Conservation (phyloP, 2,888 invertebrate species). For the Hipparchia semele region DNA sequence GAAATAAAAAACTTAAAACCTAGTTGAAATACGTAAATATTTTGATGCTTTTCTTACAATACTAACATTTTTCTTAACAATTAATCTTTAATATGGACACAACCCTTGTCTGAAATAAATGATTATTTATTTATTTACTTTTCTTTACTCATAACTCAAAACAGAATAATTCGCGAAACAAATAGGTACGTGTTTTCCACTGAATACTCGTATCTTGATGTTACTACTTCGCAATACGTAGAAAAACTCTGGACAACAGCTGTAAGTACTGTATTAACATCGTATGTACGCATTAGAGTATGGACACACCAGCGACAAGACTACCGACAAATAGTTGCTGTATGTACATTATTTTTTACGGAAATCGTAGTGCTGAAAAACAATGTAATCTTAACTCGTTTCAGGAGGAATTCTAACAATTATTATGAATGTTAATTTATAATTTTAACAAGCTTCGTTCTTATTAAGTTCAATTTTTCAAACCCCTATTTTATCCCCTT, state of each 20-base stretch:
- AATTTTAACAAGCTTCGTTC: no score
- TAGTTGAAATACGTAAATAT: not conserved
- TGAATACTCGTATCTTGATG: constrained; percentile 7
- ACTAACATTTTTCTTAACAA: no score
- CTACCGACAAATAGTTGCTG: not conserved
- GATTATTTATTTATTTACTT: not conserved
- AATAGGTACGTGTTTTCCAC: not conserved
- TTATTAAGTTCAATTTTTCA: no score
- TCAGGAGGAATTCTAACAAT: no score
- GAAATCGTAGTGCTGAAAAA: no score
- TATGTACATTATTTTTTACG: not conserved
- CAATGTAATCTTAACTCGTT: no score
- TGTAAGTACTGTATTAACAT: not conserved
- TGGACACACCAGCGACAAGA: not conserved
- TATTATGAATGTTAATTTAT: no score
- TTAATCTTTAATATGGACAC: no score
- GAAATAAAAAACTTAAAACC: no score
- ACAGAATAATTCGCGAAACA: not conserved
- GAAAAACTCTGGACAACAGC: constrained; percentile 2
- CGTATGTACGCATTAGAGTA: not conserved
- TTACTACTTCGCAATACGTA: not conserved
- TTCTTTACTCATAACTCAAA: not conserved
- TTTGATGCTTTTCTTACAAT: no score
- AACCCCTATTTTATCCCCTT: no score
- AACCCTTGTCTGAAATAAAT: no score